Percentiles rank a stretch among this genome's conserved stretches.
phyloP scores from a whole-genome alignment of 2,888 invertebrate species.

The Calliphora vomitoria region DNA sequence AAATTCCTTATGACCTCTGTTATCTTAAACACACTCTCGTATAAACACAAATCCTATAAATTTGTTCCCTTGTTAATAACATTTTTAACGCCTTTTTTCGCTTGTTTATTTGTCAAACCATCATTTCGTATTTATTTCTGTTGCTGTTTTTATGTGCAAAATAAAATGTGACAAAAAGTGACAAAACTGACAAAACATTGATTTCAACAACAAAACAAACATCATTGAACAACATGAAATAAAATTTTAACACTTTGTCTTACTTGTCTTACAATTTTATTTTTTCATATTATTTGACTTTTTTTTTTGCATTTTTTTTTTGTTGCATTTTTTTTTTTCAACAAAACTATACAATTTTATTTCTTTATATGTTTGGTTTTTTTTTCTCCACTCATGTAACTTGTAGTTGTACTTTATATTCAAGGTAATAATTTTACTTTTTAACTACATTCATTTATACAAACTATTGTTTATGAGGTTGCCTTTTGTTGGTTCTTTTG shows the following conservation, averaged over 20 bases:
- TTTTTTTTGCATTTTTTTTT: neutral
- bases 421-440: slow-evolving; percentile 65
- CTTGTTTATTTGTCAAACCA: neutral
- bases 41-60: too few relatives aligned
- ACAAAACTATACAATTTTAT: neutral
- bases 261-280: slow-evolving; percentile 17
- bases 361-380: neutral
- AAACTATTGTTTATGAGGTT: slow-evolving; percentile 61
- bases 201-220: slow-evolving; percentile 33
- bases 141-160: slow-evolving; percentile 7
- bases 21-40: too few relatives aligned
- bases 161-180: neutral
- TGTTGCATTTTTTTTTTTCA: neutral
- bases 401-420: slow-evolving; percentile 58
- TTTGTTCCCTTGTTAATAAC: neutral
- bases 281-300: neutral
- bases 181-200: slow-evolving; percentile 38
- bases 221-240: neutral
- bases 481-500: slow-evolving; percentile 28
- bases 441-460: slow-evolving; percentile 44
- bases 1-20: too few relatives aligned
- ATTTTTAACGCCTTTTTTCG: slow-evolving; percentile 14
- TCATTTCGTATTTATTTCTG: neutral
- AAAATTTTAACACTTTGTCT: slow-evolving; percentile 37
- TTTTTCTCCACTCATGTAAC: slow-evolving; percentile 44